Conservation (phyloP, 2,888 invertebrate species). For the Helleia helle region DNA sequence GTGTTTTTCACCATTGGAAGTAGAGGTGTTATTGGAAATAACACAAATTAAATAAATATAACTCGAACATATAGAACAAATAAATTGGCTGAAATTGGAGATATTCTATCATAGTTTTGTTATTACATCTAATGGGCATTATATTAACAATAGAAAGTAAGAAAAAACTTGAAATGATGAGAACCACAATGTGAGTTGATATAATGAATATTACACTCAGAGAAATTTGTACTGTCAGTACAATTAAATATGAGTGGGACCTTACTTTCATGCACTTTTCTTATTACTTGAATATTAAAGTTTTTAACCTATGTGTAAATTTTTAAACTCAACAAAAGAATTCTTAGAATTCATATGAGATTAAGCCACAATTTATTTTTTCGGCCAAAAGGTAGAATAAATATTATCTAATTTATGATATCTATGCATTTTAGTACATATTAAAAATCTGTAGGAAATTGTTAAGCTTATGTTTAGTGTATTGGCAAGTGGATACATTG, state of each 20-base stretch:
- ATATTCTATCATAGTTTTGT: too few species aligned
- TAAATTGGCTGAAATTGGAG: too few species aligned
- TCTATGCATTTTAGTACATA: constrained; percentile 6
- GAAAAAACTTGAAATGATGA: background rate
- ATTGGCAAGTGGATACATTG: constrained; percentile 1
- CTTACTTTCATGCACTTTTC: background rate
- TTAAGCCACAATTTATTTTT: background rate
- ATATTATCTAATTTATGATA: constrained; percentile 8
- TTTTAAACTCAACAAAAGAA: constrained; percentile 3
- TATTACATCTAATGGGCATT: too few species aligned
- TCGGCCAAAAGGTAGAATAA: constrained; percentile 2
- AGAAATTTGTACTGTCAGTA: too few species aligned
- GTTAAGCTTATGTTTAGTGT: constrained; percentile 1
- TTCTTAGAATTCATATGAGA: constrained; percentile 6
- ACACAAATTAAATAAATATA: background rate
- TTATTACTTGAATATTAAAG: background rate
- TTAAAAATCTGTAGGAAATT: constrained; percentile 8
- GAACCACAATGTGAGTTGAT: background rate
- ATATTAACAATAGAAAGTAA: background rate
- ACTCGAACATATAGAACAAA: too few species aligned
- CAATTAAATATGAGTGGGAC: background rate
- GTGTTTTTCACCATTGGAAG: constrained; percentile 2
- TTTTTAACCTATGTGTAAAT: constrained; percentile 4
- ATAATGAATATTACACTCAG: too few species aligned
- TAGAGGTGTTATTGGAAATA: background rate